Evolutionary conservation across 2,797 vertebrate species (phyloP), one percentile per base, ranked within the genome.

Genomic region (Hylomyscus alleni): DNA sequence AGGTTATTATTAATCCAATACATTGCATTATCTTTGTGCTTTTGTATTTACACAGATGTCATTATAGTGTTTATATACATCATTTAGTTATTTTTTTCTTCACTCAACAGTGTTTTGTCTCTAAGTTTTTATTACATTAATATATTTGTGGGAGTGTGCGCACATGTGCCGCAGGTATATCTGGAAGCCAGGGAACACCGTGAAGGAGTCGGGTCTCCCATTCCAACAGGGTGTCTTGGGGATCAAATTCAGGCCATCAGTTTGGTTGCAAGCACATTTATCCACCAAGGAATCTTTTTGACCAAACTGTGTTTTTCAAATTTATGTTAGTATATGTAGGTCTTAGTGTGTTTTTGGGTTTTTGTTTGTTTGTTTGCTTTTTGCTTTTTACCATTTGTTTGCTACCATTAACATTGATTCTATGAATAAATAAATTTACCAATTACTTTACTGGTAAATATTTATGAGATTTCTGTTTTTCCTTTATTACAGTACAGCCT

Each of bases 301-400:
- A 24, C 26, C 65, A 81, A 54, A n/a, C 77, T 47, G 81, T 26
- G 11, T n/a, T 93, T 91, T 96, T 90, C 44, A 94, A 92, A 60
- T 52, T 65, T 85, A 9, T 69, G 19, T 83, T 78, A 29, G 50
- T 89, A 11, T 31, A 8, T 62, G 20, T 88, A 67, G 22, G 87
- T 50, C 29, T 94, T 88, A 58, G 17, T 22, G 20, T 47, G 37
- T 40, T 75, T 40, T 11, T 22, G 40, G 20, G 13, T 6, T 22
- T 75, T 37, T 72, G 69, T 84, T 83, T 89, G 3, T 26, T 58
- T 58, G 20, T 10, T 37, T 75, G 67, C 37, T 75, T 75, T 75
- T 75, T 75, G 11, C 24, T 75, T n/a, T 65, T 75, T 89, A 37
- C 15, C 34, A 69, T n/a, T 69, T 69, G 31, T 90, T 50, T 91